Base-by-base conservation (phyloP, 2,888 invertebrate genomes). In the Hermodice carunculata region DNA sequence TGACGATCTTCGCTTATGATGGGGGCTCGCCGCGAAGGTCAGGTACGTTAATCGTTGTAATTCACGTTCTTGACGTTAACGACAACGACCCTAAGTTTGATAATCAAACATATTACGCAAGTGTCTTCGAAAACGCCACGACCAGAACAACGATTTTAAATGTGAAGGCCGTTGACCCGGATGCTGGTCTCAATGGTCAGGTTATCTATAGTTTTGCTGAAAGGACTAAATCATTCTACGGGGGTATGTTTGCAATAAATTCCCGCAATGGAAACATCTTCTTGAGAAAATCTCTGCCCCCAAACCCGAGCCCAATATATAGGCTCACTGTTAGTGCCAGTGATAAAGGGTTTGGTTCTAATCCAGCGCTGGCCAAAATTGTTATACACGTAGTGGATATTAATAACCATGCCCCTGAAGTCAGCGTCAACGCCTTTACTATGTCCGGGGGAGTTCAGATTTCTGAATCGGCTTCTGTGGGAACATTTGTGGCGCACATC, bases 401-500 rank as follows among this genome's bases (percentile, higher is more conserved):
- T 11, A 60, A 60, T 24, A 51, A 60, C 51, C 60, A 60, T 24
- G 43, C 43, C 37, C 60, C 60, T n/a, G 31, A 26, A 1, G 42
- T 60, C 26, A 6, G n/a, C 34, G 60, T 60, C 26, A 60, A 60
- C 40, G n/a, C 60, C 4, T 31, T 60, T 6, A 60, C 60, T n/a
- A n/a, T 51, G 8, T 37, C 37, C 11, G 40, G 51, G n/a, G 44
- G 44, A 24, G 61, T 61, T 17, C 24, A 61, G 29, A 43, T 56
- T 26, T 43, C 53, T 4, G 60, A 60, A 31, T 40, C 37, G 51
- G n/a, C 60, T 2, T 34, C 29, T 24, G 40, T 51, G 19, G 51
- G 48, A n/a, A 42, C 42, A 32, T 60, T 60, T 34, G 60, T 60
- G 32, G 48, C 60, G 19, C 60, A 60, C 51, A 37, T 60, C 2